These are phyloP conservation scores for Orestias chungarensis DNA, from an alignment of 2,797 vertebrate genomes.

Conservation along the genomic window DNA sequence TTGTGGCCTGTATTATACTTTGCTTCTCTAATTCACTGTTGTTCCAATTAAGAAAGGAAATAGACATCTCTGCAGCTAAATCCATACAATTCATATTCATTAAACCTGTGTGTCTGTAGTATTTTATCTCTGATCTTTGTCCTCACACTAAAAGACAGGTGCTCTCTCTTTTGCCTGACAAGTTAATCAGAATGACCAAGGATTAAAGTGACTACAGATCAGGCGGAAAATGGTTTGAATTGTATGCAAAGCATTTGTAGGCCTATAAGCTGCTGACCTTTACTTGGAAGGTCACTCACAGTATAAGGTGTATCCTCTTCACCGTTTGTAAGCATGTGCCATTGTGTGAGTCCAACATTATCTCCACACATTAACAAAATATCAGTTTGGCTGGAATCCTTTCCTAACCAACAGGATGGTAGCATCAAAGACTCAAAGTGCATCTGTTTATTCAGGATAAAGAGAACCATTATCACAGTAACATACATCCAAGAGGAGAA, in stretches of 20 bases:
- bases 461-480: constrained; percentile 16
- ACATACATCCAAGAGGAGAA: constrained; percentile 6
- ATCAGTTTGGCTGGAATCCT: constrained; percentile 25
- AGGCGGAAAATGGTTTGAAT: constrained; percentile 82
- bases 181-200: constrained; percentile 77
- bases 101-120: constrained; percentile 11
- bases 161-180: constrained; percentile 64
- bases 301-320: constrained; percentile 24
- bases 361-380: constrained; percentile 27
- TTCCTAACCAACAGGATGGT: not conserved
- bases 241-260: constrained; percentile 70
- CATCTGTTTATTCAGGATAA: constrained; percentile 30
- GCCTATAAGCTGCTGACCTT: constrained; percentile 68
- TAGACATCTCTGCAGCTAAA: constrained; percentile 6
- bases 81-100: not conserved
- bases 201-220: constrained; percentile 74
- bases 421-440: constrained; percentile 10
- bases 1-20: not conserved
- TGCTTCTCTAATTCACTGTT: not conserved
- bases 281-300: constrained; percentile 50
- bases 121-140: constrained; percentile 25
- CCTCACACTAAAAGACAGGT: constrained; percentile 56
- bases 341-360: constrained; percentile 5
- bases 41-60: not conserved
- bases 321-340: not conserved